phyloP scores from a whole-genome alignment of 2,888 invertebrate species.

The Pollenia griseotomentosa region DNA sequence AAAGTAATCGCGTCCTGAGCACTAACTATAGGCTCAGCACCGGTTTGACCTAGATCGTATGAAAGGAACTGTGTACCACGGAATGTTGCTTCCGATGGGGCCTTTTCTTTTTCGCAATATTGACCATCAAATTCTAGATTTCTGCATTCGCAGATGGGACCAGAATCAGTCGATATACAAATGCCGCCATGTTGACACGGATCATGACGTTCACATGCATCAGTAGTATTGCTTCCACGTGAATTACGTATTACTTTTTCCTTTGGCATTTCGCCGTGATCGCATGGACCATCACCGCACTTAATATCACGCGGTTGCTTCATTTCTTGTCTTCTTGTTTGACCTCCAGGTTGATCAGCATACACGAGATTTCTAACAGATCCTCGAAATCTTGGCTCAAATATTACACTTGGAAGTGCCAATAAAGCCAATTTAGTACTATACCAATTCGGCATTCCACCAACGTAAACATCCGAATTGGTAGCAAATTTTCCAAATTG shows the following conservation, averaged over 20 bases:
- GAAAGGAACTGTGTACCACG: constrained; percentile 95
- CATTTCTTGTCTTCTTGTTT: constrained; percentile 93
- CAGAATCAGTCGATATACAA: constrained; percentile 97
- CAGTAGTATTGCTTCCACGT: constrained; percentile 88
- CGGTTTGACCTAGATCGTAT: constrained; percentile 94
- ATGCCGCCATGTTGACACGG: constrained; percentile 98
- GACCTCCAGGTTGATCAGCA: constrained; percentile 91
- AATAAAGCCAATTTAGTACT: constrained; percentile 93
- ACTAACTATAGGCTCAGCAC: constrained; percentile 94
- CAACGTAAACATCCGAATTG: constrained; percentile 97
- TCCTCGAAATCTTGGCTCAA: constrained; percentile 96
- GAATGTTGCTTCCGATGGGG: constrained; percentile 96
- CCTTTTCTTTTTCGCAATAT: constrained; percentile 97
- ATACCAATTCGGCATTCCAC: constrained; percentile 98
- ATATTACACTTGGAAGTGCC: constrained; percentile 95
- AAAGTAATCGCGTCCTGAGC: constrained; percentile 95
- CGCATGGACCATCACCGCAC: constrained; percentile 84
- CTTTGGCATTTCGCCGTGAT: constrained; percentile 83
- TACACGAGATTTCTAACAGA: constrained; percentile 96
- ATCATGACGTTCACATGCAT: constrained; percentile 94
- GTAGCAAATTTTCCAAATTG: constrained; percentile 93
- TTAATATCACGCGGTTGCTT: constrained; percentile 91
- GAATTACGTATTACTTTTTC: constrained; percentile 83
- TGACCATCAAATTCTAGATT: constrained; percentile 96
- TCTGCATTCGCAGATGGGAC: constrained; percentile 97